Conservation (phyloP, 2,797 vertebrate genomes). For the Gymnoscopelus microlampas region DNA sequence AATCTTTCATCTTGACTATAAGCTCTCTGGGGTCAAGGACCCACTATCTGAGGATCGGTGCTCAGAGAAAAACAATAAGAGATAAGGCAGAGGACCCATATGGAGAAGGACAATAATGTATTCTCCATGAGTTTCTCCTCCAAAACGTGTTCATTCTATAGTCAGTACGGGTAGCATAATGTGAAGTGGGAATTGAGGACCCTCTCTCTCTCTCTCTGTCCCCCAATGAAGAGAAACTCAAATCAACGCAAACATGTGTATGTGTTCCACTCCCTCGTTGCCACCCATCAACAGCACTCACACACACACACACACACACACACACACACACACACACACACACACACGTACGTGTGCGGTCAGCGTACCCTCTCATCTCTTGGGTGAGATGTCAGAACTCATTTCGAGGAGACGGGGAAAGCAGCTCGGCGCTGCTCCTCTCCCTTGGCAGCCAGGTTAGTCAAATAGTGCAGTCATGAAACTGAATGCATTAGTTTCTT, state of each 20-base stretch:
- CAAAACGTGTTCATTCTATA: not conserved
- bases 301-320: not conserved
- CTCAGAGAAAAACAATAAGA: constrained; percentile 1
- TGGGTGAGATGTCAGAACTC: not conserved
- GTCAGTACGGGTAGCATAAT: not conserved
- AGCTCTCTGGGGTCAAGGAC: constrained; percentile 3
- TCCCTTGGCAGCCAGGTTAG: not conserved
- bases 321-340: too few species aligned
- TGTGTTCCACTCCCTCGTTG: too few species aligned
- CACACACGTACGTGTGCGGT: too few species aligned
- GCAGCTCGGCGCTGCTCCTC: not conserved
- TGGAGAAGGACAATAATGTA: constrained; percentile 5
- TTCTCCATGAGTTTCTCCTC: not conserved
- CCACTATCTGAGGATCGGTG: constrained; percentile 5
- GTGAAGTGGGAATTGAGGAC: not conserved
- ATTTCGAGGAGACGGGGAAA: not conserved
- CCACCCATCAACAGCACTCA: not conserved
- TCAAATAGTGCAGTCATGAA: not conserved
- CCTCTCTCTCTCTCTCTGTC: not conserved
- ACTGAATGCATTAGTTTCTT: constrained; percentile 1
- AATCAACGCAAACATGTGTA: too few species aligned
- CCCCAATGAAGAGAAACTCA: too few species aligned
- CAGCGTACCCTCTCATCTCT: too few species aligned
- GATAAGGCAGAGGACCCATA: not conserved
- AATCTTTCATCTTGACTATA: too few species aligned